Conservation (phyloP, 1,140 invertebrate species). For the Cydia fagiglandana region DNA sequence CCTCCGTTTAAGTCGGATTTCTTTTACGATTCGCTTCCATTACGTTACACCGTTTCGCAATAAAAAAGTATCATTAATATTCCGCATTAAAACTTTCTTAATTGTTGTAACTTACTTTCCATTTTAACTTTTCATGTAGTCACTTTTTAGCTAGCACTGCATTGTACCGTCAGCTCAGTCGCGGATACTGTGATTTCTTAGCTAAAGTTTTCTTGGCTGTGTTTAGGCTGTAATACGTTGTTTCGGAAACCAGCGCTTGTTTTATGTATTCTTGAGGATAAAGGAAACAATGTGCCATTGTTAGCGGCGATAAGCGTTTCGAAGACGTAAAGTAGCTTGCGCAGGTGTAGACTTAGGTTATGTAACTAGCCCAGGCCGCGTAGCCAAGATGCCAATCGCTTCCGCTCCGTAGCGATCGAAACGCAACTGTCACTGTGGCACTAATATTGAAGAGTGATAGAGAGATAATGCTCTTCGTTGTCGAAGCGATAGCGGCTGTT, state of each 20-base stretch:
- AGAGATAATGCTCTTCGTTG: no score
- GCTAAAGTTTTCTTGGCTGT: background rate
- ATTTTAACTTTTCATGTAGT: slow-evolving; percentile 30
- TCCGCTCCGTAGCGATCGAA: no score
- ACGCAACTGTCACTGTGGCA: no score
- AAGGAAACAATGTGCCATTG: slow-evolving; percentile 47
- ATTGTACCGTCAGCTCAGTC: background rate
- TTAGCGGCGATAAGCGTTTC: slow-evolving; percentile 43
- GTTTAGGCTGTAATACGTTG: slow-evolving; percentile 12
- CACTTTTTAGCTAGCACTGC: background rate
- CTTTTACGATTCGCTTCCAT: slow-evolving; percentile 14
- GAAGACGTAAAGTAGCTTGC: background rate
- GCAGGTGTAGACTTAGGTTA: background rate
- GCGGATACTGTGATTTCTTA: slow-evolving; percentile 18
- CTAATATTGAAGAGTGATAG: no score
- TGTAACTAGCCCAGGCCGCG: background rate
- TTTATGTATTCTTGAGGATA: slow-evolving; percentile 45
- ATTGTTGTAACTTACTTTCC: slow-evolving; percentile 43
- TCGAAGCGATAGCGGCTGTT: no score
- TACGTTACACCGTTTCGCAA: background rate
- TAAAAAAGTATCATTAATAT: background rate
- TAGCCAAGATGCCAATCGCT: no score
- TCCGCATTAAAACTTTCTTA: slow-evolving; percentile 14
- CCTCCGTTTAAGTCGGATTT: background rate
- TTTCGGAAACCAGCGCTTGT: slow-evolving; percentile 41